Evolutionary conservation across 2,888 invertebrate genomes (phyloP), one percentile per base, ranked within the genome.

Genomic region (Chamaedrilus cognettii): DNA sequence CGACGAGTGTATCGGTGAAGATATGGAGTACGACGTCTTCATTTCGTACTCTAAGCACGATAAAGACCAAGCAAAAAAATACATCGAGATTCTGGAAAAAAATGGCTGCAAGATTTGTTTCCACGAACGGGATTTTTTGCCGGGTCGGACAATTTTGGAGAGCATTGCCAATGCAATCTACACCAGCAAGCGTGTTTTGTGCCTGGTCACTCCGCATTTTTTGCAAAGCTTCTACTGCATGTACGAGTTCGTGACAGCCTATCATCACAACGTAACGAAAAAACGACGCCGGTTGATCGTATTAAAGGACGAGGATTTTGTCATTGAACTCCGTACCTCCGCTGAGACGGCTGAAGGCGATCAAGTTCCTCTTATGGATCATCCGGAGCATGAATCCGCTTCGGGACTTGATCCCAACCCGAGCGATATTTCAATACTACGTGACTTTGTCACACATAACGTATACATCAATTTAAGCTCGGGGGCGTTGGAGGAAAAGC

Each of bases 71-170:
- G 19, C 55, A 7, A 52, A 7, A 26, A 15, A 52, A 52, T 7
- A 19, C 26, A 7, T 52, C 7, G 7, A 52, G 11, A 19, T 52
- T 23, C 26, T 52, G 19, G 55, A 52, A 26, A 52, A 5, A 7
- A 42, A 42, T 15, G 15, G 26, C 55, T 52, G 55, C 26, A 52
- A 52, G 55, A 26, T 52, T 52, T 52, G 55, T 26, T 52, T 19
- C 26, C 55, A 52, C 28, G 15, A 52, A 52, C 11, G 26, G 28
- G 55, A 52, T 23, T 52, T 52, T 23, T 11, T 42, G 42, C 42
- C 42, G 7, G 42, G 42, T 42, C 42, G 19, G 19, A 11, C 11
- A 11, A 42, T 42, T 42, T 11, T 42, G 42, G 42, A 42, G 11
- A 42, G 19, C 19, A 42, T 42, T 11, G 19, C 42, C 11, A 42